These are phyloP conservation scores for Epinephelus cyanopodus DNA, from an alignment of 2,113 vertebrate species.

Conservation along the genomic window DNA sequence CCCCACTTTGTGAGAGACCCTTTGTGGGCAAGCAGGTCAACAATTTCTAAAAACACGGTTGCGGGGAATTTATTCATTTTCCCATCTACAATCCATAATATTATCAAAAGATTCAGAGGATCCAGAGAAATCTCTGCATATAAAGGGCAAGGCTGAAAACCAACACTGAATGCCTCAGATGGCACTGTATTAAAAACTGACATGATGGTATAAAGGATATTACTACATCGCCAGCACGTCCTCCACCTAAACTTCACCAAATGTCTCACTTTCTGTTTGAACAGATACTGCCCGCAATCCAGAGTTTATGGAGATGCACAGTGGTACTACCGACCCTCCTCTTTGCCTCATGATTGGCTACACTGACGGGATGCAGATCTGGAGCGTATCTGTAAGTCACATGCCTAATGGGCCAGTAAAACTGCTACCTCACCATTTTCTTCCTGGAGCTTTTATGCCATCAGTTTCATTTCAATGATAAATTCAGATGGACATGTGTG, in stretches of 20 bases:
- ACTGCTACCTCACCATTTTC: not conserved
- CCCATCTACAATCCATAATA: too few relatives aligned
- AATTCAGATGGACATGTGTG: not conserved
- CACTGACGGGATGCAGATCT: conserved; percentile 96
- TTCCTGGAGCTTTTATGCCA: not conserved
- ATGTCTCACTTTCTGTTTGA: conserved; percentile 18
- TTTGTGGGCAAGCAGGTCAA: too few relatives aligned
- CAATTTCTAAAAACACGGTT: too few relatives aligned
- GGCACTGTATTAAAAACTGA: too few relatives aligned
- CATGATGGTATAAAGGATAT: too few relatives aligned
- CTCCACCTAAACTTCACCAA: not conserved
- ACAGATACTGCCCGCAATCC: conserved; percentile 92
- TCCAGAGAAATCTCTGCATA: too few relatives aligned
- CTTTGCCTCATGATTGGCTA: conserved; percentile 96
- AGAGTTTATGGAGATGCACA: conserved; percentile 94
- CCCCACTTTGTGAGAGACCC: too few relatives aligned
- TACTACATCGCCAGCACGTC: not conserved
- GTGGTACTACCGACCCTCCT: conserved; percentile 91
- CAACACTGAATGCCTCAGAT: too few relatives aligned
- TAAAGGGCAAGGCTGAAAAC: too few relatives aligned
- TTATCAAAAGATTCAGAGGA: too few relatives aligned
- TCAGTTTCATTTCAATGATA: not conserved
- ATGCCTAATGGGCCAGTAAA: not conserved
- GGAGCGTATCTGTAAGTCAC: conserved; percentile 94
- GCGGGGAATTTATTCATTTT: too few relatives aligned